Evolutionary conservation across 2,888 invertebrate species (phyloP).

Genomic region (Philonicus albiceps): DNA sequence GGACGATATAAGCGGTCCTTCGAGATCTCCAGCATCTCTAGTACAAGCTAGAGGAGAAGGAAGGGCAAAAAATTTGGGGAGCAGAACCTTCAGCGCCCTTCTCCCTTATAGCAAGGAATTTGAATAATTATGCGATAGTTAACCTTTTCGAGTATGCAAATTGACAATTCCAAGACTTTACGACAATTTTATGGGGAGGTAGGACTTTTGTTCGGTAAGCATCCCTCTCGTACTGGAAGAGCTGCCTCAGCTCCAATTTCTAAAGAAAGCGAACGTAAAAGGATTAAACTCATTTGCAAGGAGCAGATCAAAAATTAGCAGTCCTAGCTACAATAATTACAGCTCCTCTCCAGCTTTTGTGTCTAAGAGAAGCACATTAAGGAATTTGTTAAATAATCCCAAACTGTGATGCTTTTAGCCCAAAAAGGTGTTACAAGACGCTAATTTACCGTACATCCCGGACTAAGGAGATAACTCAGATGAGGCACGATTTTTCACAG

Average conservation of each 20-base stretch:
- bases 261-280: not conserved
- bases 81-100: slow-evolving; percentile 8
- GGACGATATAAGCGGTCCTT: not conserved
- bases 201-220: slow-evolving; percentile 9
- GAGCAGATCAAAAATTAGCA: slow-evolving; percentile 27
- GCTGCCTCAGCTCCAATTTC: not conserved
- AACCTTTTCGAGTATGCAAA: slow-evolving; percentile 47
- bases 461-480: not conserved
- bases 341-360: not conserved
- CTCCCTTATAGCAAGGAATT: slow-evolving; percentile 40
- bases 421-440: not conserved
- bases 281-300: slow-evolving; percentile 14
- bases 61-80: not conserved
- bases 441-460: not conserved
- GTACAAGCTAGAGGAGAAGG: not conserved
- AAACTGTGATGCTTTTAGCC: not conserved
- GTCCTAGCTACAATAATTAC: slow-evolving; percentile 1
- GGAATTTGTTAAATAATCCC: not conserved
- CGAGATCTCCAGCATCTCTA: not conserved
- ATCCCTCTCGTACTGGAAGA: not conserved
- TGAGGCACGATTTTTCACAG: not conserved
- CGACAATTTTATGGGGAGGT: slow-evolving; percentile 7
- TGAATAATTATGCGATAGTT: slow-evolving; percentile 49
- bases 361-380: not conserved
- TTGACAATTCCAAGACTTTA: slow-evolving; percentile 40